Conservation (phyloP, 92 coral and sea anemone genomes). For the Anthopleura xanthogrammica region DNA sequence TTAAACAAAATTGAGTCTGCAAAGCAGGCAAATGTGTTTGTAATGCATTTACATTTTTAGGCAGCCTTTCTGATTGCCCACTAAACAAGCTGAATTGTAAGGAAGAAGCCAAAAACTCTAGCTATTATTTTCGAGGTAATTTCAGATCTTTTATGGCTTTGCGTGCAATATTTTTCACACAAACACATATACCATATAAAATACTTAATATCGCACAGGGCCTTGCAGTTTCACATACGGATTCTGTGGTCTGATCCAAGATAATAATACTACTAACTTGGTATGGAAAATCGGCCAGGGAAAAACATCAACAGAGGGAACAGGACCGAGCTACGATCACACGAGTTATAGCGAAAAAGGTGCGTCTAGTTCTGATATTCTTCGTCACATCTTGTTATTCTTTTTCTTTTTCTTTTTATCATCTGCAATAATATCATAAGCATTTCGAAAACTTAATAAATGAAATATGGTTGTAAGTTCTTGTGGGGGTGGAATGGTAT, state of each 20-base stretch:
- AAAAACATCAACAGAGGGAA: slow-evolving; percentile 16
- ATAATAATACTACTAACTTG: slow-evolving; percentile 1
- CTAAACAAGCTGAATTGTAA: slow-evolving; percentile 45
- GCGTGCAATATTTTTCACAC: no score
- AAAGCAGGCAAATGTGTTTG: no score
- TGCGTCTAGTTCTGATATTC: no score
- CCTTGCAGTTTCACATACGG: slow-evolving; percentile 49
- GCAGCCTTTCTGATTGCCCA: slow-evolving; percentile 25
- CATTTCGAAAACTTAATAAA: no score
- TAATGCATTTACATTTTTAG: no score
- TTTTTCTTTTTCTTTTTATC: no score
- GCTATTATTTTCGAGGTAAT: slow-evolving; percentile 7
- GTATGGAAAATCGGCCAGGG: slow-evolving; percentile 33
- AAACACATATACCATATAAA: background rate
- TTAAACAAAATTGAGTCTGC: no score
- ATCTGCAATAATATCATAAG: no score
- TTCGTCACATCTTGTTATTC: no score
- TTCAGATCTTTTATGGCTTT: background rate
- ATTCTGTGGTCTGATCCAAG: slow-evolving; percentile 54
- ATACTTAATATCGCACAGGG: slow-evolving; percentile 4
- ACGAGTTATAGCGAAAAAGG: slow-evolving; percentile 11
- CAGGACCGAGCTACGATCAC: slow-evolving; percentile 24
- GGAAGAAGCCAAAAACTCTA: background rate
- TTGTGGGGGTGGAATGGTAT: no score
- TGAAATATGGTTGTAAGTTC: no score